Percentiles rank a stretch among this genome's conserved stretches.
Evolutionary conservation across 2,797 vertebrate species (phyloP).

Genomic region (Rhinophrynus dorsalis): DNA sequence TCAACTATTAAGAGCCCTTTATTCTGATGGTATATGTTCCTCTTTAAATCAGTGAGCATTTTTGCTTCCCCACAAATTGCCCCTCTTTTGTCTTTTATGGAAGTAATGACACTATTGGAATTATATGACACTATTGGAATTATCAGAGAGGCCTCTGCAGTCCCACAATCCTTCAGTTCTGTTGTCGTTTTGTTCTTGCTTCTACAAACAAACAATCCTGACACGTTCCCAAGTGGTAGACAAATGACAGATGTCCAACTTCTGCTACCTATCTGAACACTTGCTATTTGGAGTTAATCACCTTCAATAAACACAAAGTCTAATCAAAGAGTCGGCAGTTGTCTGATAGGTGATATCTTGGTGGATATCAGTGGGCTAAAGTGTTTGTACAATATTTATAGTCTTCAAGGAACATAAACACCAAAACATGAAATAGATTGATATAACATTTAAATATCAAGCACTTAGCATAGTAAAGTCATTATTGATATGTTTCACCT

Average conservation of each 20-base stretch:
- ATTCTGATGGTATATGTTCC: too few species aligned
- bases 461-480: too few species aligned
- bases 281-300: slow-evolving; percentile 50
- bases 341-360: slow-evolving; percentile 43
- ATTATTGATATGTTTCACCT: too few species aligned
- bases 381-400: slow-evolving; percentile 22
- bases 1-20: too few species aligned
- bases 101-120: too few species aligned
- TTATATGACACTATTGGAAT: slow-evolving; percentile 59
- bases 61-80: too few species aligned
- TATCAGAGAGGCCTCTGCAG: slow-evolving; percentile 61
- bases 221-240: slow-evolving; percentile 56
- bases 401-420: too few species aligned
- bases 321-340: slow-evolving; percentile 43
- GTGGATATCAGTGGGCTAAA: slow-evolving; percentile 57
- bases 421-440: too few species aligned
- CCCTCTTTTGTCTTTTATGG: too few species aligned
- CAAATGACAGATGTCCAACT: slow-evolving; percentile 60
- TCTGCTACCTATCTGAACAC: slow-evolving; percentile 39
- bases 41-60: too few species aligned
- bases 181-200: slow-evolving; percentile 54
- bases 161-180: slow-evolving; percentile 48
- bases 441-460: too few species aligned
- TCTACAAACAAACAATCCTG: slow-evolving; percentile 63
- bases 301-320: slow-evolving; percentile 59